Conservation (phyloP, 1,140 invertebrate genomes). For the Drosophila orena region DNA sequence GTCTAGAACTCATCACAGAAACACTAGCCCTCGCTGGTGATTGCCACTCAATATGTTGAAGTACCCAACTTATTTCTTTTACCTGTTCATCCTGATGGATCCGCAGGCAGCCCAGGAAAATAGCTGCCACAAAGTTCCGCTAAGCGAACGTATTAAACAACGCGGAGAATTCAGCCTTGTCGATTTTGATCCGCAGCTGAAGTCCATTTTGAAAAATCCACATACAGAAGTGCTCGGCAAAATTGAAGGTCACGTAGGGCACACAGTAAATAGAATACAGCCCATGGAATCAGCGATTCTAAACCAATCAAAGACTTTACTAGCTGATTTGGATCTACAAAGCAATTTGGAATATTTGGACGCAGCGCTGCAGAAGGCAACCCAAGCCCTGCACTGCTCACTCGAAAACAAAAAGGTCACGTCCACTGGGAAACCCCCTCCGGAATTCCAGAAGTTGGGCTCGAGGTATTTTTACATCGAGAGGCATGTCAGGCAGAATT, state of each 20-base stretch:
- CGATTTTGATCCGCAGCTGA: background rate
- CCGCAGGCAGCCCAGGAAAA: background rate
- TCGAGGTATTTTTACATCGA: slow-evolving; percentile 8
- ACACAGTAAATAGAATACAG: background rate
- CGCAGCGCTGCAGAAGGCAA: background rate
- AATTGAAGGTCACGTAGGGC: background rate
- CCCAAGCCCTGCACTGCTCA: background rate
- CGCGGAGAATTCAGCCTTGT: background rate
- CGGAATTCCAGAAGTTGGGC: background rate
- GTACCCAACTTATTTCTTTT: background rate
- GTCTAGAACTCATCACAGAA: background rate
- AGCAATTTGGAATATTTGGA: background rate
- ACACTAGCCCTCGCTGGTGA: background rate
- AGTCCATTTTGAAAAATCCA: background rate
- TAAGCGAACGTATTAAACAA: background rate
- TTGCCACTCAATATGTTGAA: background rate
- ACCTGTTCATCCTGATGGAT: background rate
- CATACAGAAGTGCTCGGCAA: background rate
- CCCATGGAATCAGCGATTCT: background rate
- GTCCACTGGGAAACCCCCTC: background rate
- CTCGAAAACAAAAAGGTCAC: background rate
- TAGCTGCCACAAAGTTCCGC: background rate
- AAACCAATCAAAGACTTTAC: background rate
- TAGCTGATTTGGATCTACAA: background rate
- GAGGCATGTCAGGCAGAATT: background rate